A percentile compares a stretch with the other conserved stretches of the same genome.
phyloP scores from a whole-genome alignment of 2,888 invertebrate species.

The Dinocampus coccinellae region DNA sequence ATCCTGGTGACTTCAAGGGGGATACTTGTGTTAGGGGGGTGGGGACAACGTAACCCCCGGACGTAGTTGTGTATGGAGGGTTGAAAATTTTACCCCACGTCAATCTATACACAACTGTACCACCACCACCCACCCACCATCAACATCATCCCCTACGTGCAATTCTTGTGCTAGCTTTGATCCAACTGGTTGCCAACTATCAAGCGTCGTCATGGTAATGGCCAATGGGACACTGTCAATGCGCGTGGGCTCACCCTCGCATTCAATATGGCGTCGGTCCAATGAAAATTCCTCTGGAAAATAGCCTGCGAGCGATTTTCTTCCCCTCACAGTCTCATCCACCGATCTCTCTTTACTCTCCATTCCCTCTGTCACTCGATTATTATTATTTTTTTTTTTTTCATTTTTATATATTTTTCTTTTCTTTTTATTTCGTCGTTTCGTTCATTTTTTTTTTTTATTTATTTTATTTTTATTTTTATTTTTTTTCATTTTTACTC shows the following conservation, averaged over 20 bases:
- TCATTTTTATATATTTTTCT: constrained; percentile 37
- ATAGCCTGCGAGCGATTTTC: constrained; percentile 66
- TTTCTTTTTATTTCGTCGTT: constrained; percentile 24
- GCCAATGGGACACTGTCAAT: constrained; percentile 67
- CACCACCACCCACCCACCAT: neutral
- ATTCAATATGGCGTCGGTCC: constrained; percentile 63
- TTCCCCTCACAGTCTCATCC: no score
- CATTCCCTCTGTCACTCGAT: neutral
- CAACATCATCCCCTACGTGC: constrained; percentile 26
- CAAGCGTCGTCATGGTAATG: constrained; percentile 66
- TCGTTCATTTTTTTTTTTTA: constrained; percentile 23
- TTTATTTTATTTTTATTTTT: constrained; percentile 41
- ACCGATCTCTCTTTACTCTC: constrained; percentile 27
- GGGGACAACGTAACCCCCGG: constrained; percentile 36
- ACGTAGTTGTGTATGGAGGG: constrained; percentile 3
- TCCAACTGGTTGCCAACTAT: constrained; percentile 28
- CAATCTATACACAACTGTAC: constrained; percentile 28
- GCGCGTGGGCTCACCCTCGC: constrained; percentile 52
- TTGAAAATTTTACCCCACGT: constrained; percentile 24
- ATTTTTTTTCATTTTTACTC: neutral
- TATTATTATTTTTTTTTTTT: constrained; percentile 31
- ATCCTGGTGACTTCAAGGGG: constrained; percentile 62
- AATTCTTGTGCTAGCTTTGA: constrained; percentile 17
- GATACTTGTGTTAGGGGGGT: constrained; percentile 45
- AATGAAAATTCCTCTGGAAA: constrained; percentile 68